Percentiles rank a stretch among this genome's conserved stretches.
Conservation (phyloP, 2,888 invertebrate genomes). For the Lacanobia wlatinum region DNA sequence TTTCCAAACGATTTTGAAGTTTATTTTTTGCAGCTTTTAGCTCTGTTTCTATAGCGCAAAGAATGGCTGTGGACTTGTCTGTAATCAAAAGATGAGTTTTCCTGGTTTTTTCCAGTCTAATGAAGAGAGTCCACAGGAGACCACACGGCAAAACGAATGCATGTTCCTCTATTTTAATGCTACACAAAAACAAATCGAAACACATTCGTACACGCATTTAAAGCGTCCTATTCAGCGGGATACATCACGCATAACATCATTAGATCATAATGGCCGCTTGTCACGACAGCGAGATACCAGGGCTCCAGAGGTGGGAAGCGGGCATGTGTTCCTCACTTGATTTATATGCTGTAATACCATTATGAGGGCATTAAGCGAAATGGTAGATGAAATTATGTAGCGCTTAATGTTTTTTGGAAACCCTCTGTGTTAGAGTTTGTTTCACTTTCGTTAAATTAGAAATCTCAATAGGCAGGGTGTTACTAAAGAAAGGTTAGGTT, state of each 20-base stretch:
- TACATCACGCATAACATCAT: slow-evolving; percentile 56
- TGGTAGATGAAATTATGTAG: slow-evolving; percentile 44
- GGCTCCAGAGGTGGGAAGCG: slow-evolving; percentile 54
- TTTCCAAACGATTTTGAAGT: not conserved
- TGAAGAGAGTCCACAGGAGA: not conserved
- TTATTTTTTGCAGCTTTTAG: too few relatives aligned
- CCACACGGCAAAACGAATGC: slow-evolving; percentile 12
- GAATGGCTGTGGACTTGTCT: not conserved
- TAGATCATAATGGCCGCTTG: slow-evolving; percentile 62
- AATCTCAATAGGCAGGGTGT: not conserved
- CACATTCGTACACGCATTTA: slow-evolving; percentile 39
- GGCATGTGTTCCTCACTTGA: slow-evolving; percentile 55
- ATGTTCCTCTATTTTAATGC: slow-evolving; percentile 16
- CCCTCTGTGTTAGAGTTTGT: not conserved
- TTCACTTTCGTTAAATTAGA: not conserved
- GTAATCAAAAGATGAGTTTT: too few relatives aligned
- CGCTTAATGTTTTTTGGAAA: slow-evolving; percentile 14
- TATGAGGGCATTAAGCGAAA: slow-evolving; percentile 45
- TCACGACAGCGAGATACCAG: slow-evolving; percentile 60
- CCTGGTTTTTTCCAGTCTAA: not conserved
- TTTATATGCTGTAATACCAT: slow-evolving; percentile 52
- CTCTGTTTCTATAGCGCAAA: not conserved
- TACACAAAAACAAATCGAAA: slow-evolving; percentile 36
- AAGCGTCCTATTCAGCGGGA: slow-evolving; percentile 52
- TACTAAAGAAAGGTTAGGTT: not conserved